Conservation (phyloP, 2,888 invertebrate species). For the Microctonus aethiopoides region DNA sequence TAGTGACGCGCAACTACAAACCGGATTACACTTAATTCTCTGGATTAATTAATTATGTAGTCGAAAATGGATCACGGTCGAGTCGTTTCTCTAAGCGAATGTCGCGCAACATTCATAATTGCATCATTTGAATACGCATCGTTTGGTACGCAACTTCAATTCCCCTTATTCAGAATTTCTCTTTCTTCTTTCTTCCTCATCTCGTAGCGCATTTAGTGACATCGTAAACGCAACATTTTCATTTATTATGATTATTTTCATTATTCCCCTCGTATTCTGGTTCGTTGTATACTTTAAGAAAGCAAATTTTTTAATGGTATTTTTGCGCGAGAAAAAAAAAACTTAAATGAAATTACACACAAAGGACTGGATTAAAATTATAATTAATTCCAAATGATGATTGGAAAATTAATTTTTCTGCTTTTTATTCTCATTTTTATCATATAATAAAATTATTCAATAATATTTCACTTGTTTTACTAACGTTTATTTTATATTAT, state of each 20-base stretch:
- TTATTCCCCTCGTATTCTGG: neutral
- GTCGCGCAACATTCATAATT: constrained; percentile 25
- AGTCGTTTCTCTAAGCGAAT: constrained; percentile 1
- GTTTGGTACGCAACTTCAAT: constrained; percentile 18
- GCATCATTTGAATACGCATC: constrained; percentile 31
- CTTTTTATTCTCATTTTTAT: neutral
- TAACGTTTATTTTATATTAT: neutral
- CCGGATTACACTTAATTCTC: constrained; percentile 26
- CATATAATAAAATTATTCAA: neutral
- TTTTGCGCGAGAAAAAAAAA: neutral
- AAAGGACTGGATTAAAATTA: neutral
- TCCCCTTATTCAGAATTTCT: neutral
- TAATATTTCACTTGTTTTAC: neutral
- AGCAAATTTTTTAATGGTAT: neutral
- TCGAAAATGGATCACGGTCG: constrained; percentile 23
- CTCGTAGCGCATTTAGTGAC: neutral
- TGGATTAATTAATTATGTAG: constrained; percentile 30
- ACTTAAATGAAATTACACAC: too few relatives aligned
- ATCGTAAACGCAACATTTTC: constrained; percentile 25
- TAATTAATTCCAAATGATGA: neutral
- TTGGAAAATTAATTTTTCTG: neutral
- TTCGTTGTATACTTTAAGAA: constrained; percentile 7
- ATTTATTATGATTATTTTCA: constrained; percentile 23
- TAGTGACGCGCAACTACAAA: constrained; percentile 10
- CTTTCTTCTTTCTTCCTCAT: neutral